Evolutionary conservation across 2,113 vertebrate species (phyloP).

Genomic region (Craseonycteris thonglongyai): DNA sequence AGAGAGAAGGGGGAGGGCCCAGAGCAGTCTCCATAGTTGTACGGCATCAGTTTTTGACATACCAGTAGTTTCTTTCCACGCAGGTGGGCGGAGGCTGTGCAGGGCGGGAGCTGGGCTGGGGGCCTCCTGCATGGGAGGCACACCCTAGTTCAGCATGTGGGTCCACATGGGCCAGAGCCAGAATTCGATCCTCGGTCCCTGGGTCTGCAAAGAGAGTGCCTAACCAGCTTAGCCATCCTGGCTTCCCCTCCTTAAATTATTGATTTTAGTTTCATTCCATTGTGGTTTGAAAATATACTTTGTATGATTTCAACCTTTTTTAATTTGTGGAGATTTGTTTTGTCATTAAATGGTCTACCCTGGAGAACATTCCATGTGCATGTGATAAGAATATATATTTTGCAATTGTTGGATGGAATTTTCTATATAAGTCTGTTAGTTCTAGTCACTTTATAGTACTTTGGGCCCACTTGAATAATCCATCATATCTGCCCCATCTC

Average conservation of each 20-base stretch:
- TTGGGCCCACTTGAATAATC: not conserved
- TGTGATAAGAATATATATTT: not conserved
- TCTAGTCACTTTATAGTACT: not conserved
- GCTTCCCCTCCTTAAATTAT: not conserved
- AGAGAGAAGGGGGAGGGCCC: no score
- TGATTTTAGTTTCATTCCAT: slow-evolving; percentile 27
- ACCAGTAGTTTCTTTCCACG: no score
- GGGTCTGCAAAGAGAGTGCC: no score
- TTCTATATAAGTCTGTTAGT: not conserved
- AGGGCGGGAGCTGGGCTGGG: no score
- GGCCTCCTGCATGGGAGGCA: no score
- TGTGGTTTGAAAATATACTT: not conserved
- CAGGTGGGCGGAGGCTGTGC: no score
- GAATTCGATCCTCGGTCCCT: no score
- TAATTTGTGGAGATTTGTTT: not conserved
- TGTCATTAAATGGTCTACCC: not conserved
- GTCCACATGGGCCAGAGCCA: no score
- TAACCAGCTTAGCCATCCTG: no score
- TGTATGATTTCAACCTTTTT: slow-evolving; percentile 6
- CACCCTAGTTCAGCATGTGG: no score
- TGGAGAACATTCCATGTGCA: not conserved
- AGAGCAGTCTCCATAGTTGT: no score
- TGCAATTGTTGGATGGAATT: not conserved
- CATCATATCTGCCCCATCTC: not conserved
- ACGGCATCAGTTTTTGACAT: no score